Evolutionary conservation across 35 echinoderm and acorn worm species (phyloP).

Genomic region (Apostichopus parvimensis): DNA sequence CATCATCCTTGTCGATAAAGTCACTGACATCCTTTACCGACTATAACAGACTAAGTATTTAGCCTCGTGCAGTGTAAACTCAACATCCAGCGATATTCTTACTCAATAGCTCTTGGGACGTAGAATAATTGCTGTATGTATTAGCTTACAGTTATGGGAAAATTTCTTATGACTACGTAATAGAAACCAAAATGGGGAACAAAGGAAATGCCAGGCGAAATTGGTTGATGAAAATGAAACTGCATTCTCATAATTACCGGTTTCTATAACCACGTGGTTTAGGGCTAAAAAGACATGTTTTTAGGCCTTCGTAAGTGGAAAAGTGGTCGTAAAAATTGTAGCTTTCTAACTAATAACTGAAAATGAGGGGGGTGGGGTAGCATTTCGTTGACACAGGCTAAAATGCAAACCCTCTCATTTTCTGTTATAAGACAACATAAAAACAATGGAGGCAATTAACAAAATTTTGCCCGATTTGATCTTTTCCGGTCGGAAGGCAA

Average conservation of each 20-base stretch:
- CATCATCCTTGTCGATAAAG: too few relatives aligned
- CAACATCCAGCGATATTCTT: not conserved
- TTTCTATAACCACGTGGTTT: not conserved
- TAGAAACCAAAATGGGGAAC: conserved; percentile 4
- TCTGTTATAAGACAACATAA: not conserved
- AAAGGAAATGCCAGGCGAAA: not conserved
- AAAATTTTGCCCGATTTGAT: conserved; percentile 15
- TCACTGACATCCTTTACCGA: too few relatives aligned
- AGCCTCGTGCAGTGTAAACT: not conserved
- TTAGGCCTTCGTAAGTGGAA: conserved; percentile 3
- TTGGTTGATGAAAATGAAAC: conserved; percentile 22
- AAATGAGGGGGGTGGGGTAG: not conserved
- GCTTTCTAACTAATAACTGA: not conserved
- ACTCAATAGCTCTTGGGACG: not conserved
- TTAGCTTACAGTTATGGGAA: conserved; percentile 13
- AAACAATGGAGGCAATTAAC: conserved; percentile 22
- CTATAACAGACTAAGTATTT: too few relatives aligned
- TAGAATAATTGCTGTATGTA: conserved; percentile 12
- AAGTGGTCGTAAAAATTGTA: conserved; percentile 10
- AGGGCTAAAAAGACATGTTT: not conserved
- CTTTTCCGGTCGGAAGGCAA: not conserved
- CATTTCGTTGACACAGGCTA: not conserved
- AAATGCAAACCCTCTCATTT: not conserved
- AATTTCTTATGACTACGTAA: conserved; percentile 19
- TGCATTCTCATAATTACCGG: not conserved